These are phyloP conservation scores for Chiridota heheva DNA, from an alignment of 35 echinoderm and acorn worm genomes.

Conservation along the genomic window DNA sequence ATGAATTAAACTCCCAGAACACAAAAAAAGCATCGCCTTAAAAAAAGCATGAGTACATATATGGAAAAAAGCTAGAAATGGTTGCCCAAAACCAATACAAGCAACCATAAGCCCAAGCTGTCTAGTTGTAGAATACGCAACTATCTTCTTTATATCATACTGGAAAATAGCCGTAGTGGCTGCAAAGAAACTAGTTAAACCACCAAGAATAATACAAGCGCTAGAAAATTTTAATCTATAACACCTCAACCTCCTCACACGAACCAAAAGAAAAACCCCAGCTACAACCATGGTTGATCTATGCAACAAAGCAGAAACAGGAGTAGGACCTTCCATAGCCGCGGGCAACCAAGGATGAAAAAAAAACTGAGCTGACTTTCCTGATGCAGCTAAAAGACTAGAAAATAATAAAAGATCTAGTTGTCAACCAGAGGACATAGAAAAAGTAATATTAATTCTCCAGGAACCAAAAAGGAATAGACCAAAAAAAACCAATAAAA, in stretches of 20 bases:
- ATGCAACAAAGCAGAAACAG: slow-evolving; percentile 67
- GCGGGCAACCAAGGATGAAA: slow-evolving; percentile 66
- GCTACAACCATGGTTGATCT: slow-evolving; percentile 73
- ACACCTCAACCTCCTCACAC: too few relatives aligned
- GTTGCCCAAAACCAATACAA: slow-evolving; percentile 54
- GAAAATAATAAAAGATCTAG: too few relatives aligned
- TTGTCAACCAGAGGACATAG: too few relatives aligned
- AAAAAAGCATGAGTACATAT: slow-evolving; percentile 86
- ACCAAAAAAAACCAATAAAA: slow-evolving; percentile 7
- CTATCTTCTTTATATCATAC: slow-evolving; percentile 88
- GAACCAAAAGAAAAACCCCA: slow-evolving; percentile 49
- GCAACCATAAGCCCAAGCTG: slow-evolving; percentile 77
- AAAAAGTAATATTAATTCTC: too few relatives aligned
- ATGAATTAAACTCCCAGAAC: slow-evolving; percentile 76
- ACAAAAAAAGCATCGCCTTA: slow-evolving; percentile 84
- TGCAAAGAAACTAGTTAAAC: slow-evolving; percentile 58
- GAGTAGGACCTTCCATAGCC: slow-evolving; percentile 76
- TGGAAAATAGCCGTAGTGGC: slow-evolving; percentile 57
- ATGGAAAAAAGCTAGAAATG: slow-evolving; percentile 63
- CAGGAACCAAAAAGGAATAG: slow-evolving; percentile 2
- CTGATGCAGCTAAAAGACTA: slow-evolving; percentile 41
- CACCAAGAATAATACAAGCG: slow-evolving; percentile 27
- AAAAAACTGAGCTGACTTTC: slow-evolving; percentile 68
- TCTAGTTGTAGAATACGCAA: slow-evolving; percentile 81
- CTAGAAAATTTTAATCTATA: neutral